These are phyloP conservation scores for Aleiodes leptofemur DNA, from an alignment of 2,888 invertebrate species.

Conservation along the genomic window DNA sequence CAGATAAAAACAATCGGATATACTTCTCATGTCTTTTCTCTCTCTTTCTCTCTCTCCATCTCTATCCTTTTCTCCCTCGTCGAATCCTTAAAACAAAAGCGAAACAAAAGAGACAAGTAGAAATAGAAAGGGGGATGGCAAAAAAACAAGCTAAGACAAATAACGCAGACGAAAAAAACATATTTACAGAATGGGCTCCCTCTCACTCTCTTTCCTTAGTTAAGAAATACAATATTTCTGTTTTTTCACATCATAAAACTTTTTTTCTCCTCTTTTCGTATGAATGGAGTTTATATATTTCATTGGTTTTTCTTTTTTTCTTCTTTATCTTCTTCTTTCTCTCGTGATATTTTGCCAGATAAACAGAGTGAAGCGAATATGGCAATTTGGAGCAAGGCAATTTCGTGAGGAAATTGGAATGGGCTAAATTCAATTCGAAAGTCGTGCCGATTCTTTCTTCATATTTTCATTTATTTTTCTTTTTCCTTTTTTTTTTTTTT, in stretches of 20 bases:
- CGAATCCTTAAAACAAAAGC: no score
- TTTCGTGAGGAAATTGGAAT: conserved; percentile 15
- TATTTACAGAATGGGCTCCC: not conserved
- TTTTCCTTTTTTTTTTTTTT: no score
- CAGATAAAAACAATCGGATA: conserved; percentile 56
- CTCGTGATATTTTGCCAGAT: not conserved
- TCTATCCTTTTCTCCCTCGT: not conserved
- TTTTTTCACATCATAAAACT: conserved; percentile 9
- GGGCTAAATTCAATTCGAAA: conserved; percentile 34
- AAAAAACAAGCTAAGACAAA: conserved; percentile 20
- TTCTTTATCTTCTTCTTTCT: not conserved
- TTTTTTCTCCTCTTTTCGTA: not conserved
- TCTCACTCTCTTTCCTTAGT: no score
- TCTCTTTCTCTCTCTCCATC: not conserved
- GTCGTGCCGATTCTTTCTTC: conserved; percentile 12
- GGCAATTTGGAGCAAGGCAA: not conserved
- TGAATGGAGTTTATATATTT: not conserved
- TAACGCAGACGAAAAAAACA: conserved; percentile 4
- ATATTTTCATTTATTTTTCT: not conserved
- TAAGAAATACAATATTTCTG: not conserved
- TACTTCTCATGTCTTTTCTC: conserved; percentile 26
- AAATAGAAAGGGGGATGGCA: not conserved
- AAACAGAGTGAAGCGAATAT: conserved; percentile 6
- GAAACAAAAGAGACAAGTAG: no score
- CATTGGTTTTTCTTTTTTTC: not conserved